Evolutionary conservation across 2,888 invertebrate species (phyloP), one percentile per base, ranked within the genome.

Genomic region (Tiliacea aurago): DNA sequence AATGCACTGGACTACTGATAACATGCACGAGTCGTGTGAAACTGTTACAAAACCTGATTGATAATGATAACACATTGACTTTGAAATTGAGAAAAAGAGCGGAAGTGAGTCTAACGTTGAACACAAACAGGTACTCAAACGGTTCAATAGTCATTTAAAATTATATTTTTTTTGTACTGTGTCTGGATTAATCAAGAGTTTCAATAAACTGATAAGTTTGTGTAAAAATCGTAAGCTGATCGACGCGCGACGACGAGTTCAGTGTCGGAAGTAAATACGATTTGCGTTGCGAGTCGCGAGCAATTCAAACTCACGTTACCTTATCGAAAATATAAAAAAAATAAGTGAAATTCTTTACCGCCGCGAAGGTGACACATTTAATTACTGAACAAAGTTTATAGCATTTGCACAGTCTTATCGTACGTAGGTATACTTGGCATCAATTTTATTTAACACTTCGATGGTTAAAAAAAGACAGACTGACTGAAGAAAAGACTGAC

Each of bases 1-100:
- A 33, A 33, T 61, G 20, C 33, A 45, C 11, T 41, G n/a, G 33
- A 23, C 13, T 45, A 63, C 37, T 62, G 62, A 72, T 76, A 70
- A 55, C 45, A 51, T 28, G 13, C 43, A 43, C 77, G 43, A 51
- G 33, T 53, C 33, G 18, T 59, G 63, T 73, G 51, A 72, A 79
- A 59, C 49, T 59, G 33, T 71, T 61, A 73, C 43, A 37, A 73
- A 80, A 67, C 56, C 59, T 66, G 74, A 80, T 66, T 62, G 49
- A 73, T 28, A 28, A 28, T 28, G 28, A 28, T 79, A 72, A 65
- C n/a, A 49, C 18, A 61, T 47, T 56, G 28, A 80, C 75, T 74
- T 80, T 78, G 51, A 74, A 66, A 66, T 51, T 37, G 33, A 63
- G 43, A 71, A 77, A 65, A 76, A 47, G 5, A 72, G 37, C 64